A percentile compares a stretch with the other conserved stretches of the same genome.
These are phyloP conservation scores for Oceanodroma tethys DNA, from an alignment of 2,113 vertebrate species.

Conservation along the genomic window DNA sequence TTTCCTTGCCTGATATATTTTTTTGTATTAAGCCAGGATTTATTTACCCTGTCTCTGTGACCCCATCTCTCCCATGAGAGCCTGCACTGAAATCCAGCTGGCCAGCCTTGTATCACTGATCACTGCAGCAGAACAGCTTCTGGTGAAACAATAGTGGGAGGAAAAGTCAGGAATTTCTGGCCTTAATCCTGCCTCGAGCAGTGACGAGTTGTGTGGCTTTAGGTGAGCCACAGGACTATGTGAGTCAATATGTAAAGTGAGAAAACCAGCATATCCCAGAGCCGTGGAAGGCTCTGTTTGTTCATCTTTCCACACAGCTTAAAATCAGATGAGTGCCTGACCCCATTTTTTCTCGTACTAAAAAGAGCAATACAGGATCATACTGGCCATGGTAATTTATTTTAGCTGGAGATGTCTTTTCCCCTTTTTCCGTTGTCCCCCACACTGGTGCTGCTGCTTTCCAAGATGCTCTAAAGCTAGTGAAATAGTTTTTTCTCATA, in stretches of 20 bases:
- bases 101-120: background rate
- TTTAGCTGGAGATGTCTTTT: background rate
- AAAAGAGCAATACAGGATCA: background rate
- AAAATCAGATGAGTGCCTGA: background rate
- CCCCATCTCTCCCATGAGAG: background rate
- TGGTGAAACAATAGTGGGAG: background rate
- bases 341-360: background rate
- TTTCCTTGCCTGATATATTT: background rate
- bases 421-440: background rate
- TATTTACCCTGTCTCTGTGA: background rate
- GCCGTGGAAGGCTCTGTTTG: background rate
- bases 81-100: constrained; percentile 3
- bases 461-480: background rate
- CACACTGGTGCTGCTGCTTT: background rate
- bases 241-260: background rate
- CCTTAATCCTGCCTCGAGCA: background rate
- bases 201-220: background rate
- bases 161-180: background rate
- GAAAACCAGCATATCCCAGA: background rate
- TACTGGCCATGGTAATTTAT: background rate
- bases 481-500: background rate
- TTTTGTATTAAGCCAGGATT: background rate
- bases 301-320: background rate
- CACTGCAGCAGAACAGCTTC: background rate
- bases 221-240: background rate